Percentiles rank a stretch among this genome's conserved stretches.
Conservation (phyloP, 1,140 invertebrate species). For the Drosophila arizonae region DNA sequence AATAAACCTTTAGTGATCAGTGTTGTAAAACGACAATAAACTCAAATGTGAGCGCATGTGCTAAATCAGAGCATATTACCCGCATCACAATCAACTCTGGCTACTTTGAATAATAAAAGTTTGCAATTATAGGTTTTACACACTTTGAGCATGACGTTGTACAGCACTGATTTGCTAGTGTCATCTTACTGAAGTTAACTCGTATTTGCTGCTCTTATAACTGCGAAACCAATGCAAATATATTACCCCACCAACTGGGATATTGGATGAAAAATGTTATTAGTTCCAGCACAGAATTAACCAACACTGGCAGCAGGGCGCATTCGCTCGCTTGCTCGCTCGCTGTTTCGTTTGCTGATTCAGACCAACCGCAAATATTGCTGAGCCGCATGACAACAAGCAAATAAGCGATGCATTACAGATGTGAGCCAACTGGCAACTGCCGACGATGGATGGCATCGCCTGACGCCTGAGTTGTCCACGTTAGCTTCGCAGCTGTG, state of each 20-base stretch:
- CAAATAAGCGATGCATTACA: conserved; percentile 74
- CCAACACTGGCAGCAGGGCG: conserved; percentile 12
- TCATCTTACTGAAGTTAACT: too few relatives aligned
- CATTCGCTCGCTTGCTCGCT: neutral
- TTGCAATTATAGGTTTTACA: too few relatives aligned
- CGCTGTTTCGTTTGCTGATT: conserved; percentile 16
- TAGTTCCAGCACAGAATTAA: neutral
- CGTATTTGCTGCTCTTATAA: too few relatives aligned
- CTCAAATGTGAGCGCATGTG: too few relatives aligned
- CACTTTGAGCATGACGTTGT: too few relatives aligned
- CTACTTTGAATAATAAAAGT: too few relatives aligned
- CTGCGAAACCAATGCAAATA: too few relatives aligned
- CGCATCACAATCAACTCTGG: too few relatives aligned
- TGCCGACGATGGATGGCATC: neutral
- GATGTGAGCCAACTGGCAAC: conserved; percentile 47
- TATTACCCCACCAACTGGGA: too few relatives aligned
- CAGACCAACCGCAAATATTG: conserved; percentile 62
- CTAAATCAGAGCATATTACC: too few relatives aligned
- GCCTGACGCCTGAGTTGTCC: neutral
- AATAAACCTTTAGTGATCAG: neutral
- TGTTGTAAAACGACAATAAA: too few relatives aligned
- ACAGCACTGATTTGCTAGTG: too few relatives aligned
- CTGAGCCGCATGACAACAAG: conserved; percentile 53
- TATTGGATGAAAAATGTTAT: neutral
- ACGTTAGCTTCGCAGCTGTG: conserved; percentile 16